Evolutionary conservation across 2,888 invertebrate species (phyloP), one percentile per base, ranked within the genome.

Genomic region (Chrysolina oricalcia): DNA sequence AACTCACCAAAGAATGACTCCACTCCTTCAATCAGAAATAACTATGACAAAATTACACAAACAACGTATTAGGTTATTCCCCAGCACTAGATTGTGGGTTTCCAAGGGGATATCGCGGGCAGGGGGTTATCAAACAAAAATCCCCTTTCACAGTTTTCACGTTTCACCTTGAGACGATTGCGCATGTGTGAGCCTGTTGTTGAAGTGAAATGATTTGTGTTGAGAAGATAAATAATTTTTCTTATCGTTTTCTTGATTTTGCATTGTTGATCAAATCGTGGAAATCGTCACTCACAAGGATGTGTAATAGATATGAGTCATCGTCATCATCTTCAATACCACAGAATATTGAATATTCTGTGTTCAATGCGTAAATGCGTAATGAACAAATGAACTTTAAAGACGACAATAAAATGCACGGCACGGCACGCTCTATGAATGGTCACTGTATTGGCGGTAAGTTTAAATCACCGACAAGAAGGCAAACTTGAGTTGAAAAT

Each of bases 21-120:
- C 53, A 65, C 62, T 71, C 66, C 68, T 56, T 40, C 67, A 46
- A 27, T 53, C 21, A 15, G 15, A 72, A 72, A 64, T 35, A 62
- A 53, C 50, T 64, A 19, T 17, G 53, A 19, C 27, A 40, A 70
- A 74, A 76, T 70, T 69, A 65, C 53, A 53, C n/a, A 53, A 27
- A 69, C 70, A 73, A 67, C 35, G 77, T 75, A 76, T 70, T 79
- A 80, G 82, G 82, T 82, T 81, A 80, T 82, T 82, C 82, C 82
- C 82, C 82, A 82, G 62, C 10, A 17, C 59, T 50, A 48, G 50
- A 65, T 35, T 48, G 35, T 23, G 11, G 80, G 69, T 15, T 23
- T 21, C 6, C 10, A 65, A 65, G 78, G 76, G 79, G 75, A 17
- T 13, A 53, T 78, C 43, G 78, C 77, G 70, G 80, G 70, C 62